Evolutionary conservation across 1,140 invertebrate species (phyloP).

Genomic region (Nephila pilipes): DNA sequence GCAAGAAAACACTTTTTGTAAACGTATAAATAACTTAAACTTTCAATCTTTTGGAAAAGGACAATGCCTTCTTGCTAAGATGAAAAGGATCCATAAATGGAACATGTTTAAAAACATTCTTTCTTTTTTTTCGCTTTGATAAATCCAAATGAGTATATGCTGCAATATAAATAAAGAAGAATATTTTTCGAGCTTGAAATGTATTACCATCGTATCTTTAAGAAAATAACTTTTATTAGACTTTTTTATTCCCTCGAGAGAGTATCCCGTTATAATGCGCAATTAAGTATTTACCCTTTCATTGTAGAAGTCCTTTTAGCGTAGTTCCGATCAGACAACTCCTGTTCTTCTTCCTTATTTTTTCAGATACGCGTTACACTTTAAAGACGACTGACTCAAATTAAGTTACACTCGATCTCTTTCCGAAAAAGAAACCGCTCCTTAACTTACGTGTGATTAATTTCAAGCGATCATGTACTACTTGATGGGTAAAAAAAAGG

Average conservation of each 20-base stretch:
- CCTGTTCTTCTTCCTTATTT: neutral
- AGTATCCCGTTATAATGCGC: constrained; percentile 37
- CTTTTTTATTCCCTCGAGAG: neutral
- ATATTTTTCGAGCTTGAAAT: neutral
- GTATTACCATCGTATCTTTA: neutral
- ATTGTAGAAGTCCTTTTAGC: constrained; percentile 23
- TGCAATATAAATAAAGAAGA: neutral
- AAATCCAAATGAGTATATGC: neutral
- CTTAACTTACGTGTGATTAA: constrained; percentile 46
- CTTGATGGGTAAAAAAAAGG: constrained; percentile 20
- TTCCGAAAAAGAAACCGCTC: constrained; percentile 54
- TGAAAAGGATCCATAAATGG: too few species aligned
- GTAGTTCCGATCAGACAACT: neutral
- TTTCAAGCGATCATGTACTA: constrained; percentile 48
- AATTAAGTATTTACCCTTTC: constrained; percentile 22
- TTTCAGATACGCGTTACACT: constrained; percentile 12
- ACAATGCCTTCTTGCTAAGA: too few species aligned
- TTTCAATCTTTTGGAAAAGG: too few species aligned
- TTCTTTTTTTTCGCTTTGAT: neutral
- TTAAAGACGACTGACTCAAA: constrained; percentile 42
- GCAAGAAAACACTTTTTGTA: too few species aligned
- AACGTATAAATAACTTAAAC: too few species aligned
- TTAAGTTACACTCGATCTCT: constrained; percentile 46
- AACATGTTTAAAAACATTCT: neutral
- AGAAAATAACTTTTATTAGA: constrained; percentile 29